Evolutionary conservation across 2,888 invertebrate species (phyloP).

Genomic region (Eupsilia transversa): DNA sequence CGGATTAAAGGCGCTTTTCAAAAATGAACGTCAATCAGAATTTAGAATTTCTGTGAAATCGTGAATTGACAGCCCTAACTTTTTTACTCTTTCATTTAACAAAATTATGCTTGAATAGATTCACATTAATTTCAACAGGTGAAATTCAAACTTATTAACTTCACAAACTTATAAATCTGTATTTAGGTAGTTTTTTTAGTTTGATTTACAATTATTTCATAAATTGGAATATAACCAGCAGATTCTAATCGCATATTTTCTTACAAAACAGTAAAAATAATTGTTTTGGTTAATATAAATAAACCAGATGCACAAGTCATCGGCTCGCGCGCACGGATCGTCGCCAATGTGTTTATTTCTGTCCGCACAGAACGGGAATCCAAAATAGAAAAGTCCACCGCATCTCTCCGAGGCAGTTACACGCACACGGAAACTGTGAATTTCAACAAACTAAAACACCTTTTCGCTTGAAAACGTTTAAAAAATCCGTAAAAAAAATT

Average conservation of each 20-base stretch:
- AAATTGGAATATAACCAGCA: neutral
- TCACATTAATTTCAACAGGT: neutral
- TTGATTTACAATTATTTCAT: neutral
- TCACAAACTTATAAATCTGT: neutral
- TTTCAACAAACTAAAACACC: conserved; percentile 65
- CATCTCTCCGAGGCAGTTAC: conserved; percentile 80
- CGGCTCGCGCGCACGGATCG: conserved; percentile 76
- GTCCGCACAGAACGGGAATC: conserved; percentile 81
- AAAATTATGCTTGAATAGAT: neutral
- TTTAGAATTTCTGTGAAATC: neutral
- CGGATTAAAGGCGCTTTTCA: conserved; percentile 13
- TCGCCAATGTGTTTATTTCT: conserved; percentile 87
- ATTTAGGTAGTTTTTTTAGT: neutral
- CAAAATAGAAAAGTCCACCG: conserved; percentile 89
- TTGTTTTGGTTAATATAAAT: conserved; percentile 68
- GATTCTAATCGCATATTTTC: neutral
- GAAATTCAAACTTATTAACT: neutral
- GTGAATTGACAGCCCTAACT: neutral
- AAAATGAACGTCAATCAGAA: neutral
- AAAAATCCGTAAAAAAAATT: conserved; percentile 34
- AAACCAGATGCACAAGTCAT: conserved; percentile 74
- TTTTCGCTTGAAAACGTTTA: conserved; percentile 60
- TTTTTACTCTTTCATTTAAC: neutral
- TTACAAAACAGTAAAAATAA: conserved; percentile 46
- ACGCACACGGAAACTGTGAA: conserved; percentile 78